Evolutionary conservation across 2,888 invertebrate species (phyloP), one percentile per base, ranked within the genome.

Genomic region (Graphium colonna): DNA sequence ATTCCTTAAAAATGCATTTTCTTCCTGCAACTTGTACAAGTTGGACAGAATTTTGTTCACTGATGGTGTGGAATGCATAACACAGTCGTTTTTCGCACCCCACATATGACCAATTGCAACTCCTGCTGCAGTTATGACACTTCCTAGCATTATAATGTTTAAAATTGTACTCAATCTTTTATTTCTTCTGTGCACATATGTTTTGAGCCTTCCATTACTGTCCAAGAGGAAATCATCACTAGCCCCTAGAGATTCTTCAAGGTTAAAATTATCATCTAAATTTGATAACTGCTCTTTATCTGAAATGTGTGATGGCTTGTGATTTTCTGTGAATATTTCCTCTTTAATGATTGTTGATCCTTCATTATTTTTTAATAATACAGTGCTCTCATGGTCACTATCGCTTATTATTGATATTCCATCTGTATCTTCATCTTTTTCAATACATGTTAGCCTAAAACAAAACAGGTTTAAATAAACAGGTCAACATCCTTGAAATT

Each of bases 61-160:
- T 53, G 87, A 82, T 40, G 87, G 82, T 53, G 75, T 64, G 42
- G 76, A 69, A 39, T 81, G 76, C 52, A 78, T 59, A 15, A 73
- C 63, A 60, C 90, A 90, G 54, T 90, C 89, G 63, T 88, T 79
- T 61, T 75, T 82, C 21, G 79, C 86, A 42, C 89, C 90, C 90
- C 90, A 90, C 78, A 89, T 85, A 60, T 90, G 89, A 1, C 90
- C 90, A 40, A 90, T 79, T 33, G 90, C 90, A 16, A 90, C 81
- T 13, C 90, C 89, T 21, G 84, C 85, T 13, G 90, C 88, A 18
- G 87, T 89, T 52, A 90, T 85, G 13, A 90, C 81, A 71, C 89
- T 89, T 18, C 88, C 90, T 39, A 90, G 65, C 63, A 90, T 80
- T 44, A 90, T 82, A 36, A 89, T 79, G 51, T 90, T 89, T 7